Percentiles rank a stretch among this genome's conserved stretches.
Evolutionary conservation across 2,888 invertebrate genomes (phyloP).

Genomic region (Steromphala cineraria): DNA sequence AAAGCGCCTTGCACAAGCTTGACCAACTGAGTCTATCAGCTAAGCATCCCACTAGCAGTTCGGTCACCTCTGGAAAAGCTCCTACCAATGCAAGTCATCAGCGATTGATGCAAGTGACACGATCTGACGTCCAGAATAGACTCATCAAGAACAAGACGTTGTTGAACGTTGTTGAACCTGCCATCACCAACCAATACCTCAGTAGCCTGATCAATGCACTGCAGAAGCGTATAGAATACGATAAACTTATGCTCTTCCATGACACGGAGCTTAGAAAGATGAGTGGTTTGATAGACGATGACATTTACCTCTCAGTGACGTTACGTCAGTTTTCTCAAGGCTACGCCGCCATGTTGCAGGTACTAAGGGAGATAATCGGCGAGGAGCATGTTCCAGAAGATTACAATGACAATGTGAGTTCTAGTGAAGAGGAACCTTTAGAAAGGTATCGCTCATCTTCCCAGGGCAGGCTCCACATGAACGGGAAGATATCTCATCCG

Average conservation of each 20-base stretch:
- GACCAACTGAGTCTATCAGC: slow-evolving; percentile 78
- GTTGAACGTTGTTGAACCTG: slow-evolving; percentile 82
- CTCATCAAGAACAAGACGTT: slow-evolving; percentile 94
- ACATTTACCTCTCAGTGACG: slow-evolving; percentile 40
- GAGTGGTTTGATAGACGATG: slow-evolving; percentile 51
- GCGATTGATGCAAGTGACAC: slow-evolving; percentile 87
- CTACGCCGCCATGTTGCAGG: slow-evolving; percentile 51
- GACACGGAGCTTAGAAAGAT: slow-evolving; percentile 80
- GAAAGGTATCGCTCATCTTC: not conserved
- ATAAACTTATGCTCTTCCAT: slow-evolving; percentile 88
- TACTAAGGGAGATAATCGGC: slow-evolving; percentile 39
- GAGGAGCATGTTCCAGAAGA: slow-evolving; percentile 40
- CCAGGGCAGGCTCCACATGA: not conserved
- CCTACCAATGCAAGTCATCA: slow-evolving; percentile 93
- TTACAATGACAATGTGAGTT: slow-evolving; percentile 10
- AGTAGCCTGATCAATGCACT: slow-evolving; percentile 84
- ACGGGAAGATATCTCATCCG: not conserved
- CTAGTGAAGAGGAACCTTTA: not conserved
- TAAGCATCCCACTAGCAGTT: slow-evolving; percentile 64
- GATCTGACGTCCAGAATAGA: slow-evolving; percentile 90
- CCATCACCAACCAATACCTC: slow-evolving; percentile 87
- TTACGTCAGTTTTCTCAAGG: slow-evolving; percentile 60
- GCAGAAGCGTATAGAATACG: slow-evolving; percentile 89
- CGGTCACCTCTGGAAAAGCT: slow-evolving; percentile 79
- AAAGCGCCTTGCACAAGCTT: slow-evolving; percentile 89